Evolutionary conservation across 2,113 vertebrate species (phyloP).

Genomic region (Scomber japonicus): DNA sequence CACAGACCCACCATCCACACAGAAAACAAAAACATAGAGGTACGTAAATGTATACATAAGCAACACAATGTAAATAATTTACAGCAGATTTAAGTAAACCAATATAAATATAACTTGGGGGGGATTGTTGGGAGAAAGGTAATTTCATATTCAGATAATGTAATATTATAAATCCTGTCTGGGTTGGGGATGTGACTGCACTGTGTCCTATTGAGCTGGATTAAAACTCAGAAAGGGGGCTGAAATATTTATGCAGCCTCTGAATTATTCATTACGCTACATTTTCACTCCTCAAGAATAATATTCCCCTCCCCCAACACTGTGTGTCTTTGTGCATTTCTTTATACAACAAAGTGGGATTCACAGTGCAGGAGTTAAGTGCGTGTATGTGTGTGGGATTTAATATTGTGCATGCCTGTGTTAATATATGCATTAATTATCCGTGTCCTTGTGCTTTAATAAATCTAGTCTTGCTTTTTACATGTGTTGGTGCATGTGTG

Average conservation of each 20-base stretch:
- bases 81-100: constrained; percentile 54
- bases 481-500: not conserved
- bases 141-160: constrained; percentile 67
- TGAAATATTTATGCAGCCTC: constrained; percentile 80
- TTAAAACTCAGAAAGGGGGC: constrained; percentile 65
- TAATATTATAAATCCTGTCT: constrained; percentile 68
- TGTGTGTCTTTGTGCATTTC: constrained; percentile 58
- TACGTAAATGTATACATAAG: constrained; percentile 38
- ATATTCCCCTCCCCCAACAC: constrained; percentile 76
- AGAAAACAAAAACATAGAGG: constrained; percentile 21
- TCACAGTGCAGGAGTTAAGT: constrained; percentile 35
- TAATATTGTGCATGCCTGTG: constrained; percentile 18
- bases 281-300: constrained; percentile 74
- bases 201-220: constrained; percentile 65
- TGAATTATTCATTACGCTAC: constrained; percentile 83
- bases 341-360: constrained; percentile 60
- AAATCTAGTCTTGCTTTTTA: constrained; percentile 28
- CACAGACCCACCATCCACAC: constrained; percentile 7
- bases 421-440: constrained; percentile 40
- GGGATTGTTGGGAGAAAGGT: constrained; percentile 46
- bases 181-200: constrained; percentile 55
- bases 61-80: constrained; percentile 52
- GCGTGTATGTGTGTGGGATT: constrained; percentile 25
- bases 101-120: constrained; percentile 67
- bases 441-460: constrained; percentile 25